Percentiles rank a stretch among this genome's conserved stretches.
phyloP scores from a whole-genome alignment of 2,797 vertebrate species.

The Oreonectes daqikongensis region DNA sequence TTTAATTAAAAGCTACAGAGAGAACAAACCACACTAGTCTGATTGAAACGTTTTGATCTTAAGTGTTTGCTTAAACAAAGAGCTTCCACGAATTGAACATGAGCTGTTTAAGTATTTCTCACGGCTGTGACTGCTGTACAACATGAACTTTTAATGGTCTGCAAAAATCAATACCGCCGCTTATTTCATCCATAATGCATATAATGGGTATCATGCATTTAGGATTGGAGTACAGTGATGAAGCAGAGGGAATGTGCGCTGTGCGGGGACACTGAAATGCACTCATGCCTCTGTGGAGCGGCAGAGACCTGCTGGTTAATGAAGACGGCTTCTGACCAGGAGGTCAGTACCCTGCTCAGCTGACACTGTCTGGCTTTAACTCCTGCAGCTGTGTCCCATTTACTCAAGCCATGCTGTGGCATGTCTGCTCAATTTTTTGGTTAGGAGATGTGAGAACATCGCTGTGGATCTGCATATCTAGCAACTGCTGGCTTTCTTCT shows the following conservation, averaged over 20 bases:
- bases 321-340: constrained; percentile 20
- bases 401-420: constrained; percentile 1
- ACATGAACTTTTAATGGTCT: constrained; percentile 27
- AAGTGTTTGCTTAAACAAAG: constrained; percentile 30
- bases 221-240: constrained; percentile 7
- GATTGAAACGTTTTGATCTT: constrained; percentile 28
- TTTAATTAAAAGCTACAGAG: constrained; percentile 7
- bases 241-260: neutral
- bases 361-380: constrained; percentile 1
- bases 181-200: constrained; percentile 29
- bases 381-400: constrained; percentile 2
- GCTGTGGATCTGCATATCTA: neutral
- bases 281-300: neutral
- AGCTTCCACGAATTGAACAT: constrained; percentile 9
- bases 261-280: constrained; percentile 14
- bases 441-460: neutral
- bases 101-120: constrained; percentile 24
- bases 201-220: neutral
- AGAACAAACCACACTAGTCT: constrained; percentile 1
- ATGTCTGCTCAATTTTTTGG: neutral
- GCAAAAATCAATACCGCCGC: constrained; percentile 30
- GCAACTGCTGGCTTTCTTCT: neutral
- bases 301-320: constrained; percentile 1
- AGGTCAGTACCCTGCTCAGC: constrained; percentile 11
- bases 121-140: constrained; percentile 1